Percentiles rank a stretch among this genome's conserved stretches.
These are phyloP conservation scores for Trichogramma pretiosum DNA, from an alignment of 1,140 invertebrate genomes.

Conservation along the genomic window DNA sequence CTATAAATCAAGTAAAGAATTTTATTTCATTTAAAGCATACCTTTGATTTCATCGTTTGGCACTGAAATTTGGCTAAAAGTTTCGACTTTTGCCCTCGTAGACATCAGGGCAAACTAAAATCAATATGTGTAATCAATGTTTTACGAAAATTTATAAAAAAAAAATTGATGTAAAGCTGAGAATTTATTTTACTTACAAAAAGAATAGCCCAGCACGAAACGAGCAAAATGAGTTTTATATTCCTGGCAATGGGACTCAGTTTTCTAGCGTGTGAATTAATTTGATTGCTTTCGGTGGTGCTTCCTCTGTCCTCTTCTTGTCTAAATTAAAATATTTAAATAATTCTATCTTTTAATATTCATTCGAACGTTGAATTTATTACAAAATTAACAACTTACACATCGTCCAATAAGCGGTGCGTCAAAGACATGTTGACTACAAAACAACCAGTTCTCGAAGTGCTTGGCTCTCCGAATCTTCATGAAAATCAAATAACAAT, in stretches of 20 bases:
- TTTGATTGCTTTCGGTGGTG: too few relatives aligned
- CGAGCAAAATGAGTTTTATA: conserved; percentile 26
- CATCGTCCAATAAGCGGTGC: too few relatives aligned
- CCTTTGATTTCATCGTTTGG: conserved; percentile 32
- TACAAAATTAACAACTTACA: too few relatives aligned
- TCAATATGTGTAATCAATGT: too few relatives aligned
- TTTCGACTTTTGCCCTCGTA: conserved; percentile 54
- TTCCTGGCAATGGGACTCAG: conserved; percentile 26
- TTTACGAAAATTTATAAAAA: too few relatives aligned
- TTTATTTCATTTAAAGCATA: conserved; percentile 30
- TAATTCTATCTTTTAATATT: too few relatives aligned
- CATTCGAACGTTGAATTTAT: too few relatives aligned
- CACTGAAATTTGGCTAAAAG: conserved; percentile 53
- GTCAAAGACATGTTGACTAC: conserved; percentile 9
- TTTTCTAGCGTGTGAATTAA: conserved; percentile 5
- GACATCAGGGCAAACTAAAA: conserved; percentile 56
- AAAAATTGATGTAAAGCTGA: neutral
- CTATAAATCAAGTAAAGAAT: too few relatives aligned
- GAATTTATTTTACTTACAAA: conserved; percentile 25
- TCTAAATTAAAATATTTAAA: too few relatives aligned
- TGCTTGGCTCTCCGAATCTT: conserved; percentile 6
- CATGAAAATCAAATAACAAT: neutral
- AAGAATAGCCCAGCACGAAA: conserved; percentile 32
- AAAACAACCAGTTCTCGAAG: conserved; percentile 2
- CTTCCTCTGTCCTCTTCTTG: too few relatives aligned